Percentiles rank a stretch among this genome's conserved stretches.
phyloP scores from a whole-genome alignment of 1,140 invertebrate genomes.

The Ganaspis sp. region DNA sequence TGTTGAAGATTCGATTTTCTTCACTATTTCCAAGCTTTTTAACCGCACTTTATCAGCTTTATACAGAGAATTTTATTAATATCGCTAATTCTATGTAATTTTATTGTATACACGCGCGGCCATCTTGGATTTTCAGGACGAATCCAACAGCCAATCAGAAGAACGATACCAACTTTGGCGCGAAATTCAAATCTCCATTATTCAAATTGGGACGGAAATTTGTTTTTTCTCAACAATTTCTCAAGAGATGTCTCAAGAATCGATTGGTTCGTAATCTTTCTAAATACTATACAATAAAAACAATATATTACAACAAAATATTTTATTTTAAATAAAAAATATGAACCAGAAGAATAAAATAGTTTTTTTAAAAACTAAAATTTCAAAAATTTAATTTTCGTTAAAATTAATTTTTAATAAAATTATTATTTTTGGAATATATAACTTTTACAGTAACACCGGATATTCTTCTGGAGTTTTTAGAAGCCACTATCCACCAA shows the following conservation, averaged over 20 bases:
- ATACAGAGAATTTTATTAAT: background rate
- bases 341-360: background rate
- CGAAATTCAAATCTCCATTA: constrained; percentile 8
- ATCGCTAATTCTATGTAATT: background rate
- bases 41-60: too few relatives aligned
- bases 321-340: background rate
- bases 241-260: background rate
- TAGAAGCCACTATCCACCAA: constrained; percentile 79
- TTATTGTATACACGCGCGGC: constrained; percentile 24
- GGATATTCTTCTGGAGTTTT: constrained; percentile 77
- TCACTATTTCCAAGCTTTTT: too few relatives aligned
- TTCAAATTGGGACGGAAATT: too few relatives aligned
- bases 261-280: background rate
- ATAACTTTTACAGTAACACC: constrained; percentile 62
- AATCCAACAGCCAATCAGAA: background rate
- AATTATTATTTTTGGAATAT: too few relatives aligned
- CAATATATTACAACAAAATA: too few relatives aligned
- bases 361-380: background rate
- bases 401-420: too few relatives aligned
- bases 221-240: too few relatives aligned
- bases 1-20: background rate
- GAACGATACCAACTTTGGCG: background rate
- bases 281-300: too few relatives aligned
- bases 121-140: background rate
- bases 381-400: constrained; percentile 4